Base-by-base conservation (phyloP, 2,113 vertebrate genomes). In the Tamias sibiricus region DNA sequence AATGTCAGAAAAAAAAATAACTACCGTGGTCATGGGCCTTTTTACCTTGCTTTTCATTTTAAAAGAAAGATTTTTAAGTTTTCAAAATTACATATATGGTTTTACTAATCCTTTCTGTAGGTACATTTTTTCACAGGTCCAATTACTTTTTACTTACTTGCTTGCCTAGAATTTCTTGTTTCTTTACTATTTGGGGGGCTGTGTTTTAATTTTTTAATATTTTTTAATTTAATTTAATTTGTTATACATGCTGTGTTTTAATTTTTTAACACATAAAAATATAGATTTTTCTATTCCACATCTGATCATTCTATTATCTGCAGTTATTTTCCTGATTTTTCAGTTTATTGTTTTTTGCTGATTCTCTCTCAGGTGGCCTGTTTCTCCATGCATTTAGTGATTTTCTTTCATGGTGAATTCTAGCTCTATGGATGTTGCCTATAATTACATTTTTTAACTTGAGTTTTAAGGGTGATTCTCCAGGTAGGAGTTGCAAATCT, bases 1-100 rank as follows among this genome's bases (percentile, higher is more conserved):
- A 94, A 77, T 66, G 26, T 66, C 87, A 80, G 62, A 74, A 59
- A 42, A 52, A 75, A 91, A 75, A 94, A 87, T 68, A 35, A 24
- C 28, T 75, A 62, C 1, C 35, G 10, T 75, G 20, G 52, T 1
- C 4, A 57, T 77, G 49, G 9, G 14, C 1, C 44, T 91, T n/a
- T 85, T 77, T 42, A 4, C 22, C 6, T 88, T 74, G 37, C 26
- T 52, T 80, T 54, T 28, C 2, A 49, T 52, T 57, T 57, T 57
- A 22, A 57, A 32, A 14, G 6, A 81, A 80, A 64, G 32, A 80
- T 22, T 66, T 66, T 82, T 54, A n/a, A 37, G 4, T 47, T 90
- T 95, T 74, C 8, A 90, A 59, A 8, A 35, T 68, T 54, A 13
- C n/a, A 6, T 44, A 10, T 64, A 28, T 62, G 32, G 3, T 54